Base-by-base conservation (phyloP, 2,113 vertebrate genomes). In the Cheilinus undulatus region DNA sequence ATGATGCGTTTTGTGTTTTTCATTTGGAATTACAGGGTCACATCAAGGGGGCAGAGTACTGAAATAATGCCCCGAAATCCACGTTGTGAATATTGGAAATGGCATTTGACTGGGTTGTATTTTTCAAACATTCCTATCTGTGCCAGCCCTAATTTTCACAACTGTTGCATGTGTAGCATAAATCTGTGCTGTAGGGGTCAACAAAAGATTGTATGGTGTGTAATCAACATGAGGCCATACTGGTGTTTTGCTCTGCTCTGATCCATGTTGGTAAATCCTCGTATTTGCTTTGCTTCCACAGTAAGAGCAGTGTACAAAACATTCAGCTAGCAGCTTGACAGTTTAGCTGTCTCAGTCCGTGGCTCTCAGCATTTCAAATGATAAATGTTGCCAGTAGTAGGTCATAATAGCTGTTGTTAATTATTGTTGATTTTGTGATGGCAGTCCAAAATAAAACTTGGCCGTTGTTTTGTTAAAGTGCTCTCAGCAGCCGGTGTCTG, bases 401-500 rank as follows among this genome's bases (percentile, higher is more conserved):
- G 52, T 52, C 36, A 66, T 22, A 22, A 46, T 22, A 46, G 40
- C 40, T 46, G 12, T 48, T 2, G 22, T 30, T 36, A 36, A 69
- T 56, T 17, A 28, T 27, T 36, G 23, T 49, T 49, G 4, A 27
- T 28, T 58, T 1, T 2, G 5, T 38, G 13, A 49, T 34, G 43
- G 54, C 54, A 59, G 53, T 8, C 36, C 36, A 26, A 27, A 42
- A 42, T 42, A 27, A 42, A 42, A 59, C 15, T 26, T 58, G 15
- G 9, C 36, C 23, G 20, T 23, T 59, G 15, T 27, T 10, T 42
- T 17, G 15, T n/a, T 59, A 19, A 59, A 26, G 36, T 58, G 36
- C 36, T 27, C 36, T 58, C 15, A 26, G 22, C 36, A 43, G 24
- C 38, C 6, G 5, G 24, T 59, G 57, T 59, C 15, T 43, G 56